These are phyloP conservation scores for Macaria liturata DNA, from an alignment of 2,888 invertebrate species.

Conservation along the genomic window DNA sequence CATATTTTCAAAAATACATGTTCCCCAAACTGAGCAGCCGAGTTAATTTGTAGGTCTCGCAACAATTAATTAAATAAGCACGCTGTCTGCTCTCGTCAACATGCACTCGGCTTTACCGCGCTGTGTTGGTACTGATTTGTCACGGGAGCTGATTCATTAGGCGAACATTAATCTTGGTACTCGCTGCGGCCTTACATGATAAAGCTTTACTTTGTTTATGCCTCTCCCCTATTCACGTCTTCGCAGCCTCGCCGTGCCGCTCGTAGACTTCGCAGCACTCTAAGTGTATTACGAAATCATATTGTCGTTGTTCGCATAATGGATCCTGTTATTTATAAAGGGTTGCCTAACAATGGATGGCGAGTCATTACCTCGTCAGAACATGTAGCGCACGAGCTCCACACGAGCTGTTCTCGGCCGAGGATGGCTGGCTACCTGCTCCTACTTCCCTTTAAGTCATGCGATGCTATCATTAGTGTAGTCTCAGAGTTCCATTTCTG, in stretches of 20 bases:
- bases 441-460: slow-evolving; percentile 52
- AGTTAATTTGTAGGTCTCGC: slow-evolving; percentile 11
- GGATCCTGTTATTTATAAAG: slow-evolving; percentile 15
- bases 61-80: slow-evolving; percentile 26
- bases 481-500: slow-evolving; percentile 65
- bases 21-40: slow-evolving; percentile 2
- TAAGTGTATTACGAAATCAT: slow-evolving; percentile 15
- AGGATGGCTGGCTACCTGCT: slow-evolving; percentile 22
- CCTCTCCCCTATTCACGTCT: slow-evolving; percentile 29
- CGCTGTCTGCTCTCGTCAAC: slow-evolving; percentile 27
- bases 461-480: slow-evolving; percentile 73
- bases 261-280: slow-evolving; percentile 16
- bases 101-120: slow-evolving; percentile 34
- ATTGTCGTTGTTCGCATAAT: slow-evolving; percentile 14
- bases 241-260: slow-evolving; percentile 18
- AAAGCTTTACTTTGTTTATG: slow-evolving; percentile 59
- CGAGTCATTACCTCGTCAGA: slow-evolving; percentile 14
- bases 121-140: slow-evolving; percentile 64
- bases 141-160: slow-evolving; percentile 74
- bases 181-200: slow-evolving; percentile 51
- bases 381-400: slow-evolving; percentile 15
- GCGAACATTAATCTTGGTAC: slow-evolving; percentile 67
- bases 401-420: slow-evolving; percentile 26
- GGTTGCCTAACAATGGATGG: slow-evolving; percentile 12
- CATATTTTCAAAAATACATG: background rate